Evolutionary conservation across 2,113 vertebrate genomes (phyloP), one percentile per base, ranked within the genome.

Genomic region (Cyphomyrus discorhynchus): DNA sequence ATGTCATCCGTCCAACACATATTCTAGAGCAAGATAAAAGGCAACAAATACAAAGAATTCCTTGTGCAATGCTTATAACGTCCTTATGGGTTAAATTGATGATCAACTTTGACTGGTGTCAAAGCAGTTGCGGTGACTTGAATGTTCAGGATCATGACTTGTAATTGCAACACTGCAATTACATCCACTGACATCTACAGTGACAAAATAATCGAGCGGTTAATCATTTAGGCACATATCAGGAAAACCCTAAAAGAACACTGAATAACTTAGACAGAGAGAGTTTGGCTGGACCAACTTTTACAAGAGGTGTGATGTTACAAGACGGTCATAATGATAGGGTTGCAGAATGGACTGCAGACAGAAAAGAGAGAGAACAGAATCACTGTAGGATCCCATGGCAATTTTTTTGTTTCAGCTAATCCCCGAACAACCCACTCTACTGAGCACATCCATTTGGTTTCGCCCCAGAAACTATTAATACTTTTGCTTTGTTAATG

Each of bases 401-500:
- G 88, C 52, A 90, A 21, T 56, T 56, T 92, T 88, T 88, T 80
- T 88, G 89, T 19, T 70, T 89, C 27, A 24, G 86, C 87, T 89
- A 90, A 91, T 89, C 70, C 89, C 46, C 45, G 1, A 47, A 15
- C 24, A 85, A 9, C 89, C 91, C 83, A 77, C 50, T 91, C 88
- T 88, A 88, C 91, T 90, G 87, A 89, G 88, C 89, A 91, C 89
- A 85, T 92, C 90, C 91, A 91, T 93, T 91, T 74, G 92, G 90
- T 92, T 91, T 89, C 66, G 90, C 87, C 92, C 90, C 90, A 91
- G 89, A 92, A 94, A 92, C 92, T 94, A 94, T 95, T 93, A 94
- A 94, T 94, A 92, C 93, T 91, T 93, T 88, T 58, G 35, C 92
- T 90, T 91, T 90, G 91, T 92, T 95, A 95, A 95, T 94, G 92